phyloP scores from a whole-genome alignment of 2,888 invertebrate species.

The Oscheius sp. region DNA sequence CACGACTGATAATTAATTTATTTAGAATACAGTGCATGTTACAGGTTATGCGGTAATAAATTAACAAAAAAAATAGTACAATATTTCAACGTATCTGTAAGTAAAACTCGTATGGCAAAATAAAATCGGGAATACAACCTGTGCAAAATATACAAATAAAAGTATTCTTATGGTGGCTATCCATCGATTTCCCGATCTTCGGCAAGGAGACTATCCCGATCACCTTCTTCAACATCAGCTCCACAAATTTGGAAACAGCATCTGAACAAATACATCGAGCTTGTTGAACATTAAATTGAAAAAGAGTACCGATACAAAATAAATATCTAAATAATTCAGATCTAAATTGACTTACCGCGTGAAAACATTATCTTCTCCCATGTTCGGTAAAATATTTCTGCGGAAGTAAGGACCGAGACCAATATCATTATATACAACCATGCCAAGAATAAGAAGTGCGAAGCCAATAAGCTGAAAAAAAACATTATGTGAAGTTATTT shows the following conservation, averaged over 20 bases:
- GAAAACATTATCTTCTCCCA: neutral
- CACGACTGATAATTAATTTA: neutral
- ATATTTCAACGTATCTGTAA: too few relatives aligned
- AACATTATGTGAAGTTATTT: neutral
- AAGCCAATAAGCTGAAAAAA: slow-evolving; percentile 80
- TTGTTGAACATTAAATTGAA: too few relatives aligned
- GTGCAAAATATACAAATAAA: slow-evolving; percentile 31
- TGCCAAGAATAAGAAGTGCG: slow-evolving; percentile 82
- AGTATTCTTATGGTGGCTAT: neutral
- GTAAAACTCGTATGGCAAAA: neutral
- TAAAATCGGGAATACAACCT: neutral
- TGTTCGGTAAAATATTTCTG: slow-evolving; percentile 34
- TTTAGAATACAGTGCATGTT: neutral
- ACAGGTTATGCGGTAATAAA: too few relatives aligned
- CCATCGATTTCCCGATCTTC: slow-evolving; percentile 33
- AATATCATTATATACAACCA: slow-evolving; percentile 81
- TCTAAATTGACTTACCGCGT: slow-evolving; percentile 10
- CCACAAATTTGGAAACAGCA: slow-evolving; percentile 64
- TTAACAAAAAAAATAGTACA: too few relatives aligned
- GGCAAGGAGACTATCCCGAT: slow-evolving; percentile 45
- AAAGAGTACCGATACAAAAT: too few relatives aligned
- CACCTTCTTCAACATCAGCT: slow-evolving; percentile 46
- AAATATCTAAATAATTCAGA: too few relatives aligned
- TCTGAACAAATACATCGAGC: slow-evolving; percentile 15
- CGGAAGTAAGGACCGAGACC: slow-evolving; percentile 71